phyloP scores from a whole-genome alignment of 1,140 invertebrate genomes.

The Oedothorax gibbosus region DNA sequence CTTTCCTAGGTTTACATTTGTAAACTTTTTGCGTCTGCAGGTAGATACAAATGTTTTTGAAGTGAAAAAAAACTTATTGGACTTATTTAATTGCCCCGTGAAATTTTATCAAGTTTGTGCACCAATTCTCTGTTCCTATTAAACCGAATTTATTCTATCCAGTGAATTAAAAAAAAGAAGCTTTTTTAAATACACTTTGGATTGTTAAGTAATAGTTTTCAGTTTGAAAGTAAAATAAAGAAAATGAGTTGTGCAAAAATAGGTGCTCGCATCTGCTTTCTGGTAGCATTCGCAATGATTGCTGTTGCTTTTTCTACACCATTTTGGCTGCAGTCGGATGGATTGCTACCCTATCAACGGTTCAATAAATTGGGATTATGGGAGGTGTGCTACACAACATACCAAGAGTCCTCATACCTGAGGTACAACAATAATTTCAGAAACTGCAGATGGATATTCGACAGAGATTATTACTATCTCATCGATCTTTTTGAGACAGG shows the following conservation, averaged over 20 bases:
- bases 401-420: conserved; percentile 57
- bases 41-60: no score
- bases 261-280: conserved; percentile 33
- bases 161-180: no score
- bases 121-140: no score
- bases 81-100: no score
- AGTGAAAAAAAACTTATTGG: no score
- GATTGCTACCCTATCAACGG: conserved; percentile 52
- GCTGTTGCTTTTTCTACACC: conserved; percentile 63
- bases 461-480: conserved; percentile 63
- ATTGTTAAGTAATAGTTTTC: no score
- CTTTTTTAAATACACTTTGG: no score
- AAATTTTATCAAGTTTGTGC: no score
- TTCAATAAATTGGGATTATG: conserved; percentile 64
- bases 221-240: no score
- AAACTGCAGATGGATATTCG: conserved; percentile 64
- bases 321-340: conserved; percentile 63
- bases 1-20: no score
- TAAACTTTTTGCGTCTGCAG: no score
- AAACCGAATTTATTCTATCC: no score
- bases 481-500: conserved; percentile 62
- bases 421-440: conserved; percentile 61
- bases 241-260: conserved; percentile 56
- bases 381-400: conserved; percentile 63
- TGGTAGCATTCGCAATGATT: conserved; percentile 49